Evolutionary conservation across 2,113 vertebrate genomes (phyloP).

Genomic region (Oostethus manadensis): DNA sequence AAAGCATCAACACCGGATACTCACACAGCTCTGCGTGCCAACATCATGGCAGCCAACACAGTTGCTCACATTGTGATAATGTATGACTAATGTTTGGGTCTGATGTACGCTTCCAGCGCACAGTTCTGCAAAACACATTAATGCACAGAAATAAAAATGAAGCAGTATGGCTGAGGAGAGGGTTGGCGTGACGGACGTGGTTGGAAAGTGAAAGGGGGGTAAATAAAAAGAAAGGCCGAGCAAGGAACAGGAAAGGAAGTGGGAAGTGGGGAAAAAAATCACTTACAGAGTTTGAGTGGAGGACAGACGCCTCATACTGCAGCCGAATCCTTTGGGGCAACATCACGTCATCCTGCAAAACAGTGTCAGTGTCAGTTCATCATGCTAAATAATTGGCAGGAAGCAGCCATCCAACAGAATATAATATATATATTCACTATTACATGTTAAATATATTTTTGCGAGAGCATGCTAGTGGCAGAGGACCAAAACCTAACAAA

Average conservation of each 20-base stretch:
- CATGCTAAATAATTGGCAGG: background rate
- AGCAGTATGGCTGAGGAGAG: background rate
- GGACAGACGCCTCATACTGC: conserved; percentile 74
- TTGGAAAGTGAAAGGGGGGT: conserved; percentile 1
- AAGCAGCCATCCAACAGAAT: background rate
- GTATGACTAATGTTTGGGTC: background rate
- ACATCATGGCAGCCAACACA: conserved; percentile 15
- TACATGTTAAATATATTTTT: background rate
- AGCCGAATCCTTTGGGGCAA: conserved; percentile 84
- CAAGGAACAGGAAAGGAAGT: conserved; percentile 20
- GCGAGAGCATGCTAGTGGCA: background rate
- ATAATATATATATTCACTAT: background rate
- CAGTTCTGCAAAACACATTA: background rate
- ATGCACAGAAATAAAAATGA: background rate
- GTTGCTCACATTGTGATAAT: background rate
- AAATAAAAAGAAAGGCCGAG: background rate
- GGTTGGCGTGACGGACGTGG: conserved; percentile 3
- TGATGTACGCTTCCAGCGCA: background rate
- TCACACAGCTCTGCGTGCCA: conserved; percentile 36
- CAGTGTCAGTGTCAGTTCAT: background rate
- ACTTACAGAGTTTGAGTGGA: conserved; percentile 81
- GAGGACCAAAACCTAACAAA: background rate
- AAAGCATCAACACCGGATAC: conserved; percentile 58
- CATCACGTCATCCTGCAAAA: conserved; percentile 89
- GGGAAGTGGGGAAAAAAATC: conserved; percentile 28